phyloP scores from a whole-genome alignment of 2,888 invertebrate species.

The Parapristionchus giblindavisi region DNA sequence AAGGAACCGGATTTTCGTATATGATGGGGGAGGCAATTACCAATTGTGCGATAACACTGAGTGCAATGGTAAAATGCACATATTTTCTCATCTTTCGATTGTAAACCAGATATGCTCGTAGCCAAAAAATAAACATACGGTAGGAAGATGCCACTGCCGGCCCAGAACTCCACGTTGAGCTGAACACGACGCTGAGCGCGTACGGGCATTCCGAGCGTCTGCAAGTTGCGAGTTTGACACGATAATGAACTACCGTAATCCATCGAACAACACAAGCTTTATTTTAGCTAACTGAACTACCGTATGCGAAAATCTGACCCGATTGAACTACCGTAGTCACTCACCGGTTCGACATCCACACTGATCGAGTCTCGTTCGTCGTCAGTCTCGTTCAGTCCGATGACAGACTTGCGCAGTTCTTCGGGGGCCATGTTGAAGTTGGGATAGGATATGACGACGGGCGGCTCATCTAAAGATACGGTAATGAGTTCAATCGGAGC shows the following conservation, averaged over 20 bases:
- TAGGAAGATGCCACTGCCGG: conserved; percentile 61
- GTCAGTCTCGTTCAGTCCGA: conserved; percentile 58
- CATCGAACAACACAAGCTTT: background rate
- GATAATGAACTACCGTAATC: background rate
- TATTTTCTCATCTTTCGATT: too few species aligned
- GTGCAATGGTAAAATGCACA: too few species aligned
- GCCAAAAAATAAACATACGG: conserved; percentile 60
- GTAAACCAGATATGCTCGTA: too few species aligned
- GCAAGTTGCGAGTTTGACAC: conserved; percentile 24
- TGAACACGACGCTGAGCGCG: conserved; percentile 54
- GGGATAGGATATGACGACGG: conserved; percentile 64
- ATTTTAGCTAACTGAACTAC: background rate
- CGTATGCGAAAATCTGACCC: background rate
- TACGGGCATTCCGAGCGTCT: conserved; percentile 54
- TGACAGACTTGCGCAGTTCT: conserved; percentile 53
- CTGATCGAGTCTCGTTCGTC: conserved; percentile 57
- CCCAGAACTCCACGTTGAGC: conserved; percentile 66
- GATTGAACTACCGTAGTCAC: conserved; percentile 23
- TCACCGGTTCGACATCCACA: conserved; percentile 66
- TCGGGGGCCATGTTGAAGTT: conserved; percentile 64
- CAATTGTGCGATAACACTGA: too few species aligned
- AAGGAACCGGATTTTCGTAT: too few species aligned
- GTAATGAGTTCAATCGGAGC: too few species aligned
- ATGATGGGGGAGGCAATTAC: conserved; percentile 5
- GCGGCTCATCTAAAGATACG: conserved; percentile 62